Conservation (phyloP, 92 coral and sea anemone genomes). For the Nematostella vectensis region DNA sequence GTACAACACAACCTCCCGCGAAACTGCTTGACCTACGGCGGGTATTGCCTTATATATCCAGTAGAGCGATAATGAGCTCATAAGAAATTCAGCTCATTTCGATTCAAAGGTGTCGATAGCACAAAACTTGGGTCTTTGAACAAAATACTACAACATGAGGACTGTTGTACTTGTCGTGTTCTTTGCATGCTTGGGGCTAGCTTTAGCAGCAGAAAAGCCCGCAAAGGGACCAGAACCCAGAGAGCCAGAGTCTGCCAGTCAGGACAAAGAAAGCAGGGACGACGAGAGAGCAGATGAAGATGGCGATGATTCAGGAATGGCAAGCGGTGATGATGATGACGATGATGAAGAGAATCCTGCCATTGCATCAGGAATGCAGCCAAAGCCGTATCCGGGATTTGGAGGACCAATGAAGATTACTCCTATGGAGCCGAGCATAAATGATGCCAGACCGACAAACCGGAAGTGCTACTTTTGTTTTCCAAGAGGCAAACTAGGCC, state of each 20-base stretch:
- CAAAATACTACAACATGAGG: not conserved
- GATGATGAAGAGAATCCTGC: not conserved
- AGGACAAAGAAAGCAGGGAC: not conserved
- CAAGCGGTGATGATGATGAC: constrained; percentile 13
- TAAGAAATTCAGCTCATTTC: too few species aligned
- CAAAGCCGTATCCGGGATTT: constrained; percentile 9
- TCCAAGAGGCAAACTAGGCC: constrained; percentile 38
- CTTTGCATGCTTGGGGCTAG: not conserved
- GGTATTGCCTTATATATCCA: too few species aligned
- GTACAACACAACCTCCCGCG: too few species aligned
- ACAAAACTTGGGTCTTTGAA: too few species aligned
- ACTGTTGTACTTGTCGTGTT: not conserved
- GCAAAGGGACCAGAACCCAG: not conserved
- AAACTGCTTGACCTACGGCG: too few species aligned
- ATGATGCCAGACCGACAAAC: constrained; percentile 32
- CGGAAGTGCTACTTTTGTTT: constrained; percentile 46
- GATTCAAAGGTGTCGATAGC: too few species aligned
- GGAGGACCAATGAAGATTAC: constrained; percentile 42
- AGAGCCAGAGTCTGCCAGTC: not conserved
- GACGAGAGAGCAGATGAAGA: not conserved
- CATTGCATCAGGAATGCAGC: not conserved
- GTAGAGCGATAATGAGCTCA: too few species aligned
- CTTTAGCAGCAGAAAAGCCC: not conserved
- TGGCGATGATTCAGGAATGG: too few species aligned
- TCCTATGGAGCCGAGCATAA: constrained; percentile 42